Conservation (phyloP, 2,888 invertebrate species). For the Mycogona germanica region DNA sequence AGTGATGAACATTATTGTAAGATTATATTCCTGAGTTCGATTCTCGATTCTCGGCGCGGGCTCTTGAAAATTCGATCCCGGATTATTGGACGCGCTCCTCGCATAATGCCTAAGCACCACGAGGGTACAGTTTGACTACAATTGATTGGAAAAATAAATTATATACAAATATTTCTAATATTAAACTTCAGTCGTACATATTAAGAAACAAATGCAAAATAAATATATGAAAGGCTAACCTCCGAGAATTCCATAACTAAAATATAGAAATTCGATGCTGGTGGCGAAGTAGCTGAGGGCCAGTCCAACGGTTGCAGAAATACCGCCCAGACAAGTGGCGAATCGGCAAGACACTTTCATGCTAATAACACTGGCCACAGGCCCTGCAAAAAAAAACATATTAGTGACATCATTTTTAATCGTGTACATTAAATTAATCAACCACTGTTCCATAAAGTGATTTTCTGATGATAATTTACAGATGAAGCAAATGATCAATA, state of each 20-base stretch:
- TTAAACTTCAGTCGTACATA: background rate
- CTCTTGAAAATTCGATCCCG: too few relatives aligned
- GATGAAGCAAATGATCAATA: too few relatives aligned
- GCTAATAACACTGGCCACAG: slow-evolving; percentile 69
- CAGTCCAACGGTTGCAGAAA: slow-evolving; percentile 70
- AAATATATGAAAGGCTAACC: slow-evolving; percentile 22
- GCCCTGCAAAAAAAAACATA: slow-evolving; percentile 51
- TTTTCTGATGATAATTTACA: too few relatives aligned
- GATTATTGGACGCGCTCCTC: too few relatives aligned
- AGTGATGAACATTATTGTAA: too few relatives aligned
- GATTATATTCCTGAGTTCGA: slow-evolving; percentile 27
- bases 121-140: background rate
- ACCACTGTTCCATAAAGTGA: too few relatives aligned
- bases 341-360: slow-evolving; percentile 71
- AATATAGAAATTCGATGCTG: slow-evolving; percentile 61
- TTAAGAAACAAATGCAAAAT: background rate
- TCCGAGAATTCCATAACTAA: slow-evolving; percentile 45
- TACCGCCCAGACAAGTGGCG: slow-evolving; percentile 69
- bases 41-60: too few relatives aligned
- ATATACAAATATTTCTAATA: background rate
- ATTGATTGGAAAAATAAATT: background rate
- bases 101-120: background rate
- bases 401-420: too few relatives aligned
- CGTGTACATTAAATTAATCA: too few relatives aligned
- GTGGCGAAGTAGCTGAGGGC: slow-evolving; percentile 67